Conservation (phyloP, 2,113 vertebrate species). For the Zapornia atra region DNA sequence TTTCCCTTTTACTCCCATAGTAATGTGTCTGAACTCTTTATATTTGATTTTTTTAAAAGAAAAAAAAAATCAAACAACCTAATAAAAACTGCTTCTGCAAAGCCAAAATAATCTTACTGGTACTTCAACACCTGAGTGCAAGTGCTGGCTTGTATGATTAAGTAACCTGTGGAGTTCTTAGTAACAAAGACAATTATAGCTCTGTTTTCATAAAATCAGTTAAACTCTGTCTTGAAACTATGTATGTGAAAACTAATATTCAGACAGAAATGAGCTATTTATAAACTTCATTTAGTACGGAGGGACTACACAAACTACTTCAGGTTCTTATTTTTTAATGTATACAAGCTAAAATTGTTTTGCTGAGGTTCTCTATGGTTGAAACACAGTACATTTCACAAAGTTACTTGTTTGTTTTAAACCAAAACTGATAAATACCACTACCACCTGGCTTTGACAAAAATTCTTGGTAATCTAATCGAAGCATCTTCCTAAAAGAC, state of each 20-base stretch:
- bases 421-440: background rate
- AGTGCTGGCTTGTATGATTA: constrained; percentile 55
- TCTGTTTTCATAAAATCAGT: background rate
- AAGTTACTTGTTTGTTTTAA: background rate
- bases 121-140: constrained; percentile 10
- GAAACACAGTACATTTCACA: background rate
- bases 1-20: background rate
- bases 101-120: background rate
- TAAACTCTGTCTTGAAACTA: background rate
- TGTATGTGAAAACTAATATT: background rate
- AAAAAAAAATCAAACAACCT: background rate
- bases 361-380: background rate
- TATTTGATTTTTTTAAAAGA: background rate
- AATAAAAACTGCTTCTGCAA: background rate
- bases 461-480: background rate
- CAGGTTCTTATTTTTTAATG: background rate
- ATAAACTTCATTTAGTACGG: background rate
- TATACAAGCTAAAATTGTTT: background rate
- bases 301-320: background rate
- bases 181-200: constrained; percentile 12
- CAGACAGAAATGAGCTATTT: background rate
- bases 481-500: background rate
- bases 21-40: background rate
- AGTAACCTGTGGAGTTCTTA: constrained; percentile 25
- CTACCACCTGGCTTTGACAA: background rate